Evolutionary conservation across 2,797 vertebrate genomes (phyloP).

Genomic region (Rallus crepitans): DNA sequence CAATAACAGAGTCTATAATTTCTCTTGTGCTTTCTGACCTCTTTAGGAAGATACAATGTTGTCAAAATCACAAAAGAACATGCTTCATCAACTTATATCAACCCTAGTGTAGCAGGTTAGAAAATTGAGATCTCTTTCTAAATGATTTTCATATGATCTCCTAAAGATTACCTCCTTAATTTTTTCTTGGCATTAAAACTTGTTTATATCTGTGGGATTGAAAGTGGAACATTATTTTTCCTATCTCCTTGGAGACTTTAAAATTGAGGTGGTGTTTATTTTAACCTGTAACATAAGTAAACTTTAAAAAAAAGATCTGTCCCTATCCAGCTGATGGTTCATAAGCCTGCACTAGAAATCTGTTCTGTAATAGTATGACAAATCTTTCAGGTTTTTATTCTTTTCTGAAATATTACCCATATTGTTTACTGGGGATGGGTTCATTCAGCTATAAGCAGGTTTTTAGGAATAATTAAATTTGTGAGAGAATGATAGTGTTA

Average conservation of each 20-base stretch:
- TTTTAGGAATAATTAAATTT: neutral
- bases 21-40: neutral
- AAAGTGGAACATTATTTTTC: neutral
- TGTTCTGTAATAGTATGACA: neutral
- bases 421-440: neutral
- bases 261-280: neutral
- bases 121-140: slow-evolving; percentile 33
- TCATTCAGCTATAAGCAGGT: neutral
- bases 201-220: neutral
- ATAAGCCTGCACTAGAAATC: neutral
- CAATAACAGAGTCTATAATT: neutral
- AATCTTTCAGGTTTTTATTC: neutral
- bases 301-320: neutral
- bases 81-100: neutral
- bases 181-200: neutral
- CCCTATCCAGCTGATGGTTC: neutral
- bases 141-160: slow-evolving; percentile 35
- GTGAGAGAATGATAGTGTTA: neutral
- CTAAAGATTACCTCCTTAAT: neutral
- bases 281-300: neutral
- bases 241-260: neutral
- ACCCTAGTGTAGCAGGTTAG: neutral
- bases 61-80: slow-evolving; percentile 23
- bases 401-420: neutral
- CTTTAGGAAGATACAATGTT: neutral